Evolutionary conservation across 1,140 invertebrate genomes (phyloP).

Genomic region (Zaprionus kolodkinae): DNA sequence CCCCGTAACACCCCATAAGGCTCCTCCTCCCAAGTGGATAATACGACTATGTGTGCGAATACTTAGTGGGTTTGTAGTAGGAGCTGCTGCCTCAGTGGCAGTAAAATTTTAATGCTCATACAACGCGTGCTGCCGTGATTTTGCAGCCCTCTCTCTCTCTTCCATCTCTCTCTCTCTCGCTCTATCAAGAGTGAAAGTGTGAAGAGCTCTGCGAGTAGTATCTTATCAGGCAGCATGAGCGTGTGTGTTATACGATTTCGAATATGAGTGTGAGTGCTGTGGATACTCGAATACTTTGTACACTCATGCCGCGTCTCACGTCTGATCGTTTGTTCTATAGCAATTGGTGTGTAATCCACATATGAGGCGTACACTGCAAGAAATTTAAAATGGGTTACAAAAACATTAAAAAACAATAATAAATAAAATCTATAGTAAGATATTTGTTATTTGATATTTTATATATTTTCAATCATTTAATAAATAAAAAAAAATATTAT

Average conservation of each 20-base stretch:
- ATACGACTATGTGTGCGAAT: conserved; percentile 8
- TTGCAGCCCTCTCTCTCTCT: conserved; percentile 11
- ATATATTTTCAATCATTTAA: too few species aligned
- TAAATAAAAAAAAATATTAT: too few species aligned
- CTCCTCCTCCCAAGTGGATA: not conserved
- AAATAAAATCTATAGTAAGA: too few species aligned
- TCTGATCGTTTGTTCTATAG: conserved; percentile 22
- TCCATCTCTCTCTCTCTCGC: not conserved
- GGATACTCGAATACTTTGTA: not conserved
- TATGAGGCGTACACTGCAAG: conserved; percentile 17
- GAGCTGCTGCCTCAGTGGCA: conserved; percentile 50
- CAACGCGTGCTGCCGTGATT: conserved; percentile 55
- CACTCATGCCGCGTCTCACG: not conserved
- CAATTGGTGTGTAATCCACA: conserved; percentile 32
- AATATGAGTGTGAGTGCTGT: conserved; percentile 21
- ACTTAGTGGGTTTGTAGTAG: conserved; percentile 52
- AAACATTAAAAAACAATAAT: too few species aligned
- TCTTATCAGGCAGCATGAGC: conserved; percentile 57
- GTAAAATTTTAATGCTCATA: conserved; percentile 73
- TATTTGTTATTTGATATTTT: too few species aligned
- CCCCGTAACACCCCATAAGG: conserved; percentile 3
- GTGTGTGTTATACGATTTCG: conserved; percentile 44
- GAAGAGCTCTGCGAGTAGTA: conserved; percentile 56
- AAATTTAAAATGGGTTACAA: not conserved
- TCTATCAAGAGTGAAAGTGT: conserved; percentile 52